phyloP scores from a whole-genome alignment of 2,888 invertebrate species.

The Drosophila histrio region DNA sequence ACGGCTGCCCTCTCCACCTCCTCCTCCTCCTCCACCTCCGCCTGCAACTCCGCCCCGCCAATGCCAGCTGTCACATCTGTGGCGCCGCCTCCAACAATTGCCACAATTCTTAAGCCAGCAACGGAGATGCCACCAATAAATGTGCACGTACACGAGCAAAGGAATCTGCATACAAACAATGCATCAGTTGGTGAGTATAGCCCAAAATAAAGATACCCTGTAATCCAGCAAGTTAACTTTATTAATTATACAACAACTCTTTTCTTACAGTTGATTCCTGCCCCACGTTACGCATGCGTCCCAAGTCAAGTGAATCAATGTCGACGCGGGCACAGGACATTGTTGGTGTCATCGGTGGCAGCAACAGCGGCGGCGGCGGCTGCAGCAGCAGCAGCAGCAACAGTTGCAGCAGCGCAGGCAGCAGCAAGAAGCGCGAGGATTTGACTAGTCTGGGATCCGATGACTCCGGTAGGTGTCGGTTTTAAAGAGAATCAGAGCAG shows the following conservation, averaged over 20 bases:
- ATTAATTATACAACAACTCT: background rate
- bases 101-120: conserved; percentile 8
- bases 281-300: conserved; percentile 71
- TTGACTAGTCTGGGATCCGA: conserved; percentile 86
- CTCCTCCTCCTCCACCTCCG: background rate
- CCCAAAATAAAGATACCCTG: background rate
- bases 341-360: conserved; percentile 34
- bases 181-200: conserved; percentile 56
- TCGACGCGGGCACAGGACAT: conserved; percentile 48
- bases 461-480: conserved; percentile 85
- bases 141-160: conserved; percentile 38
- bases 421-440: conserved; percentile 84
- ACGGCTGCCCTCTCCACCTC: conserved; percentile 81
- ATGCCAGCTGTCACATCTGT: conserved; percentile 65
- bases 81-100: conserved; percentile 23
- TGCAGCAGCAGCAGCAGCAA: conserved; percentile 59
- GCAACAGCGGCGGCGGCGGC: conserved; percentile 35
- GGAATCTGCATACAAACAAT: conserved; percentile 34
- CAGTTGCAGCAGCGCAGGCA: conserved; percentile 59
- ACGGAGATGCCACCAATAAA: conserved; percentile 2
- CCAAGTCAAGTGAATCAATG: conserved; percentile 72
- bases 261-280: conserved; percentile 65
- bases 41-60: conserved; percentile 52
- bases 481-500: no score
- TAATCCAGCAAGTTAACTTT: background rate